Percentiles rank a stretch among this genome's conserved stretches.
phyloP scores from a whole-genome alignment of 2,888 invertebrate species.

The Agrotis clavis region DNA sequence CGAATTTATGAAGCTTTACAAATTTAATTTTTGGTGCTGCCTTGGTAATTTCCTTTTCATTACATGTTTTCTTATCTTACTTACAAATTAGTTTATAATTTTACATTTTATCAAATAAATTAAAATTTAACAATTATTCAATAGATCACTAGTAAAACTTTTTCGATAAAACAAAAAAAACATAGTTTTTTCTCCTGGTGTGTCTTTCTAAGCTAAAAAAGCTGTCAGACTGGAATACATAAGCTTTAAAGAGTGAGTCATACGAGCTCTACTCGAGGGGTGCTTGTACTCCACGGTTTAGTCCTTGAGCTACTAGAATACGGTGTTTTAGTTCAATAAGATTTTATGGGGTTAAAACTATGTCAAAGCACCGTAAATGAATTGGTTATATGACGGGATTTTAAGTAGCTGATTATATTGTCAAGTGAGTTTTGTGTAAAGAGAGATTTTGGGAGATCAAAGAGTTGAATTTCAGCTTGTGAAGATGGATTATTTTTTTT shows the following conservation, averaged over 20 bases:
- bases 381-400: not conserved
- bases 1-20: conserved; percentile 29
- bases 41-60: not conserved
- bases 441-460: too few species aligned
- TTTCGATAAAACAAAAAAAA: too few species aligned
- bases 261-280: conserved; percentile 22
- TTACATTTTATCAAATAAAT: too few species aligned
- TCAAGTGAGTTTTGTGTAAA: too few species aligned
- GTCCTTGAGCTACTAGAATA: conserved; percentile 29
- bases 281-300: conserved; percentile 24
- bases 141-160: too few species aligned
- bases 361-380: conserved; percentile 24
- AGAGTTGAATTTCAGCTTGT: too few species aligned
- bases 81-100: too few species aligned
- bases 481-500: too few species aligned
- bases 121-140: too few species aligned
- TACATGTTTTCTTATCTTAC: not conserved
- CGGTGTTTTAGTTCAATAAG: conserved; percentile 13
- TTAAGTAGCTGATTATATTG: too few species aligned
- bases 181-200: too few species aligned
- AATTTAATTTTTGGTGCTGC: not conserved
- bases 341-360: conserved; percentile 15
- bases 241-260: conserved; percentile 13
- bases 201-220: not conserved
- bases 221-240: not conserved